A percentile compares a stretch with the other conserved stretches of the same genome.
Conservation (phyloP, 2,113 vertebrate genomes). For the Hypanus sabinus region DNA sequence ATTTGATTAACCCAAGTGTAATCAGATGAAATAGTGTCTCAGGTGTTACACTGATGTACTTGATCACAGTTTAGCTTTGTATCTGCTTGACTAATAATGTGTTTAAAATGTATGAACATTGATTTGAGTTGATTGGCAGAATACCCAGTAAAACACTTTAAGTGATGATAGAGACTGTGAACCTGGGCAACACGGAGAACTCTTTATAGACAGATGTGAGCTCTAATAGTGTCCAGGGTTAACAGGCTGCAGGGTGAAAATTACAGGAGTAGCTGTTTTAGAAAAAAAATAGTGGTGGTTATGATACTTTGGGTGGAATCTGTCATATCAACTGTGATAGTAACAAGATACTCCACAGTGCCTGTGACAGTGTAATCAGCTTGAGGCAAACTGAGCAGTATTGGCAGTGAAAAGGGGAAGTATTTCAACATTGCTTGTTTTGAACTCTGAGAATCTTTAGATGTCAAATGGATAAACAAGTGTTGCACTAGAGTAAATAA, state of each 20-base stretch:
- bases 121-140: neutral
- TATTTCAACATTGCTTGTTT: neutral
- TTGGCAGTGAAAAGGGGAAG: neutral
- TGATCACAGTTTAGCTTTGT: neutral
- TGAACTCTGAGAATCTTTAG: neutral
- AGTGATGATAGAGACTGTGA: neutral
- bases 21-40: neutral
- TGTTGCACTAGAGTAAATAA: neutral
- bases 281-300: neutral
- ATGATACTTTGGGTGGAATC: neutral
- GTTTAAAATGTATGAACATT: slow-evolving; percentile 3
- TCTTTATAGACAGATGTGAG: neutral
- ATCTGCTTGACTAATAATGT: neutral
- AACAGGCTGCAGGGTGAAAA: slow-evolving; percentile 5
- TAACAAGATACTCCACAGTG: neutral
- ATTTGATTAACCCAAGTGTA: neutral
- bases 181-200: neutral
- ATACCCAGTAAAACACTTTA: neutral
- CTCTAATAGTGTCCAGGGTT: neutral
- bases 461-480: neutral
- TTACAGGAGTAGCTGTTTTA: neutral
- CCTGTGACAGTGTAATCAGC: neutral
- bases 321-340: neutral
- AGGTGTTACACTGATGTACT: neutral
- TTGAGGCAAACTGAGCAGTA: neutral